phyloP scores from a whole-genome alignment of 2,113 vertebrate genomes.

The Tympanuchus pallidicinctus region DNA sequence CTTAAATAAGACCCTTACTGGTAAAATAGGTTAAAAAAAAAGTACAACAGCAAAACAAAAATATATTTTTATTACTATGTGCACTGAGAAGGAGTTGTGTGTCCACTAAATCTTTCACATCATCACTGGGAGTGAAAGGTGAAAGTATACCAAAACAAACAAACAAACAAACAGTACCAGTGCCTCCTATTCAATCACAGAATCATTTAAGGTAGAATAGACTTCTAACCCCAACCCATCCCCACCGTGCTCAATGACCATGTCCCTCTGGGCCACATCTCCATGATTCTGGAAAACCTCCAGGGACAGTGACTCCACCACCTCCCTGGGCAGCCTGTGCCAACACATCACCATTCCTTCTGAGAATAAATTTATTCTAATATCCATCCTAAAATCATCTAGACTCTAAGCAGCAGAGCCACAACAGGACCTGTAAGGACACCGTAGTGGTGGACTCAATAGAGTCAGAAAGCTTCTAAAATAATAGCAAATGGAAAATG shows the following conservation, averaged over 20 bases:
- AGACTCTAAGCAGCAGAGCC: fast-evolving
- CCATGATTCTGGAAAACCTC: no score
- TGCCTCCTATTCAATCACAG: not conserved
- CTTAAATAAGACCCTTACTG: not conserved
- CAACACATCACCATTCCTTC: no score
- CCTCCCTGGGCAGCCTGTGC: no score
- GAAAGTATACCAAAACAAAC: not conserved
- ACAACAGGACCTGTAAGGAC: not conserved
- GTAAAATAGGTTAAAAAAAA: not conserved
- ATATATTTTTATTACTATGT: not conserved
- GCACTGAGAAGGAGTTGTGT: not conserved
- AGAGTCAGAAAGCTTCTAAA: not conserved
- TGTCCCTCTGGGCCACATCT: no score
- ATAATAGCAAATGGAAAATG: not conserved
- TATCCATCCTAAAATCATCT: not conserved
- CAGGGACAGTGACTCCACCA: no score
- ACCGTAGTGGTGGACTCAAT: not conserved
- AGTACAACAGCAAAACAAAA: not conserved
- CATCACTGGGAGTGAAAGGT: not conserved
- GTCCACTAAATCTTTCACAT: not conserved
- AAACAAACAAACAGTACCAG: not conserved
- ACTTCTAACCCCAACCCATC: no score
- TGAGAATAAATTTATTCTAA: no score
- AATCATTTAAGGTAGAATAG: no score
- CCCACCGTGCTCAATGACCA: no score